phyloP scores from a whole-genome alignment of 2,888 invertebrate genomes.

The Lycocerus yunnanus region DNA sequence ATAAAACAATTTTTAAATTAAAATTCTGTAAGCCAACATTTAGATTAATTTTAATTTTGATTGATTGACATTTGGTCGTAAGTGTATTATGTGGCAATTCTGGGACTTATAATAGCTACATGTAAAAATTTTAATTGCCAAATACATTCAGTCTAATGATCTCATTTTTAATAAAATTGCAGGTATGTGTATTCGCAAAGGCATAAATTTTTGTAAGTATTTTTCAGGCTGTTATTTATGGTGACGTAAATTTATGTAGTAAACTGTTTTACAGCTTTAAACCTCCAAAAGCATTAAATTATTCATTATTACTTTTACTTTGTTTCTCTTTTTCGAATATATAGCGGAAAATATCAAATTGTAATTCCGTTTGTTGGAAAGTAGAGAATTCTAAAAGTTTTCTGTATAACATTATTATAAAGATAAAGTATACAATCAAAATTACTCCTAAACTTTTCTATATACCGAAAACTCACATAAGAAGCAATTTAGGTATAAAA shows the following conservation, averaged over 20 bases:
- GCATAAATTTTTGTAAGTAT: not conserved
- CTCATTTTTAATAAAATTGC: not conserved
- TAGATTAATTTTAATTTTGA: not conserved
- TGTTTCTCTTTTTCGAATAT: not conserved
- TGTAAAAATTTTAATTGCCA: not conserved
- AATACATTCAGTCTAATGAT: not conserved
- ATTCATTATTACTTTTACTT: conserved; percentile 2
- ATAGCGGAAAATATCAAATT: not conserved
- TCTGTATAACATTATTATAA: not conserved
- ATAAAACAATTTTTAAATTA: not conserved
- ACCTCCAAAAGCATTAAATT: conserved; percentile 2
- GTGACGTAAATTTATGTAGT: not conserved
- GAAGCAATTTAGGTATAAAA: not conserved
- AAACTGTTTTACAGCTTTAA: conserved; percentile 2
- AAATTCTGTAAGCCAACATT: not conserved
- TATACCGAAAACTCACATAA: not conserved
- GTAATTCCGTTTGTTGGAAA: not conserved
- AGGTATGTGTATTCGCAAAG: not conserved
- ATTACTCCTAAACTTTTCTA: not conserved
- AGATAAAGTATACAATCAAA: not conserved
- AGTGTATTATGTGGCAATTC: not conserved
- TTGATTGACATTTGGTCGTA: not conserved
- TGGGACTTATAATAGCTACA: not conserved
- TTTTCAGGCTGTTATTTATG: not conserved
- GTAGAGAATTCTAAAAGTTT: not conserved